These are phyloP conservation scores for Alouatta palliata DNA, from an alignment of 2,113 vertebrate species.

Conservation along the genomic window DNA sequence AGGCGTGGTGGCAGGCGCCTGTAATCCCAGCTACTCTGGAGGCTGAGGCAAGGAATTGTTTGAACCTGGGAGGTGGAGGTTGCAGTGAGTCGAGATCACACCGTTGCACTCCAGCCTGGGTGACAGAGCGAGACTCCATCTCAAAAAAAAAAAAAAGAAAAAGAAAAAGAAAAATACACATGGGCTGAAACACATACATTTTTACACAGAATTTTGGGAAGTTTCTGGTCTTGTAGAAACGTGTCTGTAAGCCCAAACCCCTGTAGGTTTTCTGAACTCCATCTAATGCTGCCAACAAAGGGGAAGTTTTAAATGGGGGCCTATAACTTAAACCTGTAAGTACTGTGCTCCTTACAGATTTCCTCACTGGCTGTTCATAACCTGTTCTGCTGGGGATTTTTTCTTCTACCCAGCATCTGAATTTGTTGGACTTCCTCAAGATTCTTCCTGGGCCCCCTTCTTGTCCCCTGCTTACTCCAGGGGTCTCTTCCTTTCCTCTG, in stretches of 20 bases:
- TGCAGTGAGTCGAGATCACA: too few species aligned
- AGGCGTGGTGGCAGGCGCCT: too few species aligned
- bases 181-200: not conserved
- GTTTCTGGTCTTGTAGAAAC: conserved; percentile 38
- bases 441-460: not conserved
- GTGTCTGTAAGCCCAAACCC: not conserved
- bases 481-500: not conserved
- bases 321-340: not conserved
- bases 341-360: not conserved
- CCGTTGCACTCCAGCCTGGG: too few species aligned
- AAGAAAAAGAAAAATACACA: not conserved
- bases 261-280: not conserved
- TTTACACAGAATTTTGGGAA: conserved; percentile 31
- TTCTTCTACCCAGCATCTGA: not conserved
- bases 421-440: not conserved
- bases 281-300: not conserved
- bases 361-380: not conserved
- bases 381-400: not conserved
- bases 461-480: not conserved
- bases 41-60: too few species aligned
- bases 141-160: too few species aligned
- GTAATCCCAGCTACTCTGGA: too few species aligned
- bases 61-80: too few species aligned
- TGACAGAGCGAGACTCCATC: too few species aligned
- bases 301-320: not conserved